These are phyloP conservation scores for Neocrepidodera transversa DNA, from an alignment of 2,888 invertebrate genomes.

Conservation along the genomic window DNA sequence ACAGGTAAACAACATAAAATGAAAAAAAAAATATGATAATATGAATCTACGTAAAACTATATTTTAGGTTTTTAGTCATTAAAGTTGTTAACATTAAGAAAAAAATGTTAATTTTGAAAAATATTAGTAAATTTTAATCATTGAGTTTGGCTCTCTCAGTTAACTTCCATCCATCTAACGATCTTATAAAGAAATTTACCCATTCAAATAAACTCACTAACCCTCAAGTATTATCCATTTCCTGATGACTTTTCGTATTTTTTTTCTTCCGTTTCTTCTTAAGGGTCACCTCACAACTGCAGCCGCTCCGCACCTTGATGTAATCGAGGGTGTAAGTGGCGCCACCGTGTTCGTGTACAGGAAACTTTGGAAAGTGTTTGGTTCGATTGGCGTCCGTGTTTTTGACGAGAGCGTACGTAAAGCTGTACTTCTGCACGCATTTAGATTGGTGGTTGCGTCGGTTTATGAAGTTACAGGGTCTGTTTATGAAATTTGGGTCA, in stretches of 20 bases:
- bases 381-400: constrained; percentile 62
- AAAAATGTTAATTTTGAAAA: too few relatives aligned
- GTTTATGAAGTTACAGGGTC: constrained; percentile 77
- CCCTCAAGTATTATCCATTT: constrained; percentile 14
- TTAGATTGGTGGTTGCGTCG: constrained; percentile 73
- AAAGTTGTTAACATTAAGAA: too few relatives aligned
- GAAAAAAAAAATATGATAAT: too few relatives aligned
- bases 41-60: too few relatives aligned
- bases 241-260: constrained; percentile 31
- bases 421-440: constrained; percentile 85
- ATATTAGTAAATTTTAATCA: too few relatives aligned
- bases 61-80: too few relatives aligned
- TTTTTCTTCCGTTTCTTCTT: constrained; percentile 38
- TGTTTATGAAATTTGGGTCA: constrained; percentile 71
- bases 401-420: constrained; percentile 82
- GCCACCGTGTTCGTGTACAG: constrained; percentile 60
- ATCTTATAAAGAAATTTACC: not conserved
- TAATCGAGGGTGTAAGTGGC: constrained; percentile 80
- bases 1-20: not conserved
- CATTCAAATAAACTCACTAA: not conserved
- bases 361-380: constrained; percentile 61
- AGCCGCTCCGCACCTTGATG: constrained; percentile 82
- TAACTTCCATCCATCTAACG: too few relatives aligned
- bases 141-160: too few relatives aligned
- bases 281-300: constrained; percentile 77